Base-by-base conservation (phyloP, 1,140 invertebrate species). In the Pogonognathellus flavescens region DNA sequence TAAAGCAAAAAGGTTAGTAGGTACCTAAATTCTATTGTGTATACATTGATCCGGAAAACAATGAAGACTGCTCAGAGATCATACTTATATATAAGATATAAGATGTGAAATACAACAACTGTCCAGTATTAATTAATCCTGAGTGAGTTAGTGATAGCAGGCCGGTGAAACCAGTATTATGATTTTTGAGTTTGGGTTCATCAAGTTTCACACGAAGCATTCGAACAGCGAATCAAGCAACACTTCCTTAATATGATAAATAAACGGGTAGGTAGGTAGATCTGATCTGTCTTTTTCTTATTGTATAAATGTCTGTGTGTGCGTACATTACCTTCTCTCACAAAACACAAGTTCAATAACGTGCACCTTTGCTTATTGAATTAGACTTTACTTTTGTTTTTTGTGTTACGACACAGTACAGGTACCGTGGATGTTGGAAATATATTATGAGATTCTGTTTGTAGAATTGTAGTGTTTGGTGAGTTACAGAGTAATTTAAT, bases 51-150 rank as follows among this genome's bases (percentile, higher is more conserved):
- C 70, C 70, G 70, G 70, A 76, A 76, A 76, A 25, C 41, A 9
- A 49, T 41, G 70, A 41, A 41, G 31, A 41, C 31, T 41, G 31
- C 31, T 41, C 1, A 1, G 31, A 41, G 31, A n/a, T n/a, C n/a
- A n/a, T n/a, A n/a, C n/a, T n/a, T n/a, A n/a, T n/a, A n/a, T n/a
- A 41, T 6, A 41, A 41, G 2, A 41, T 41, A 6, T 41, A 41
- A 41, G 6, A 41, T 41, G 31, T 41, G 6, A 41, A 41, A 41
- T 41, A 76, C 31, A 76, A 31, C 70, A 13, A 31, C 31, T 76
- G 14, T 76, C 70, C 70, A 76, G 70, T 31, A 76, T 76, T 76
- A 76, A 76, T 76, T 76, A 76, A 76, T 76, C 25, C 31, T 50
- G 70, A 76, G 70, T 76, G 70, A 76, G 70, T 76, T 76, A 76